Conservation (phyloP, 2,113 vertebrate species). For the Scopus umbretta region DNA sequence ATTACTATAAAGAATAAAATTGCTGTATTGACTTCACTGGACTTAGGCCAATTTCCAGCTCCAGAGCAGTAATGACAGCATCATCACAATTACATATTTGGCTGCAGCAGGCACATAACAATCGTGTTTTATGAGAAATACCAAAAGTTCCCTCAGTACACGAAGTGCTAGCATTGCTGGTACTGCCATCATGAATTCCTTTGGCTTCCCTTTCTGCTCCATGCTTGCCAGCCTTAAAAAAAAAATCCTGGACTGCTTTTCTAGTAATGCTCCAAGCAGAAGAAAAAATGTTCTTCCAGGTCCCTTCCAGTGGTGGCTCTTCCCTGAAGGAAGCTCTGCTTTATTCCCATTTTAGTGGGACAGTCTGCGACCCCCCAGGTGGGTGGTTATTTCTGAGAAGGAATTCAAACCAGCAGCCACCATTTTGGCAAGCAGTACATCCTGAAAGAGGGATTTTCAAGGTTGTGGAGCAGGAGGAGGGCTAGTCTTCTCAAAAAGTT, state of each 20-base stretch:
- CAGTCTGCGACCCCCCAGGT: accelerated
- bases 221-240: not conserved
- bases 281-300: not conserved
- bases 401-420: not conserved
- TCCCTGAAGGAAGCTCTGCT: not conserved
- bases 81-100: not conserved
- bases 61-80: not conserved
- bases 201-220: not conserved
- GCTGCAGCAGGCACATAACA: not conserved
- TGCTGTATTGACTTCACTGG: not conserved
- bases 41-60: not conserved
- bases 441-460: not conserved
- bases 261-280: not conserved
- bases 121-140: not conserved
- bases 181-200: not conserved
- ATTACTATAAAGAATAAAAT: not conserved
- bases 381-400: not conserved
- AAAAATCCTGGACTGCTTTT: not conserved
- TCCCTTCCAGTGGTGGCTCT: accelerated
- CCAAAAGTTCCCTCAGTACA: not conserved
- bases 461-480: not conserved
- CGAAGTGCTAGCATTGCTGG: not conserved
- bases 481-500: not conserved
- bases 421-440: accelerated
- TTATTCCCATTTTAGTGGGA: not conserved